Evolutionary conservation across 2,888 invertebrate species (phyloP), one percentile per base, ranked within the genome.

Genomic region (Andrena flavipes): DNA sequence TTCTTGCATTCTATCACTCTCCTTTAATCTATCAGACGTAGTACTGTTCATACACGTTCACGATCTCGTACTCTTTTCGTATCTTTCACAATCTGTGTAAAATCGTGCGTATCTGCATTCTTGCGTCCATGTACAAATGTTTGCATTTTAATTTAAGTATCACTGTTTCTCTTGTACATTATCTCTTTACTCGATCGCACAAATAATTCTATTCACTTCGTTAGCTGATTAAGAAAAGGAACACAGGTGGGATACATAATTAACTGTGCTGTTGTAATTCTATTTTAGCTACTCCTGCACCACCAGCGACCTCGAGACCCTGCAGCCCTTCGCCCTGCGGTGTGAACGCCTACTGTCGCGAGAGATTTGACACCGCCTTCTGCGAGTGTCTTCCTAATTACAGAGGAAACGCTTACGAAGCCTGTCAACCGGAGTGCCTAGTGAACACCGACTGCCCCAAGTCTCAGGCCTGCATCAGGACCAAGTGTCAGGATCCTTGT

Each of bases 401-500:
- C 93, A 95, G 96, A 83, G 97, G 97, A 73, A 96, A 96, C 91
- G 95, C 95, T 0, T 95, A 95, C 86, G 93, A 93, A 84, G 94
- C 94, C 10, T 95, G 95, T 87, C 93, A 95, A 95, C 97, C 97
- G 1, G 97, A 97, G 94, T 97, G 97, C 92, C 95, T 97, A 26
- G 95, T 96, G 23, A 97, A 96, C 92, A 96, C 95, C 1, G 96
- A 96, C 87, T 97, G 97, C 92, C 94, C 96, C 2, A 95, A 95
- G 89, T 95, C 96, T 85, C 95, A 95, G 86, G 96, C 96, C 6
- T 97, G 97, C 91, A 95, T 96, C 33, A 95, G 95, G 85, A 96
- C 95, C 77, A 96, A 96, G 93, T 97, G 97, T 91, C 95, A 95
- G 91, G 96, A 97, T 92, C 97, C 97, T 68, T 97, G 97, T 88